These are phyloP conservation scores for Megaceryle maxima DNA, from an alignment of 2,113 vertebrate species.

Conservation along the genomic window DNA sequence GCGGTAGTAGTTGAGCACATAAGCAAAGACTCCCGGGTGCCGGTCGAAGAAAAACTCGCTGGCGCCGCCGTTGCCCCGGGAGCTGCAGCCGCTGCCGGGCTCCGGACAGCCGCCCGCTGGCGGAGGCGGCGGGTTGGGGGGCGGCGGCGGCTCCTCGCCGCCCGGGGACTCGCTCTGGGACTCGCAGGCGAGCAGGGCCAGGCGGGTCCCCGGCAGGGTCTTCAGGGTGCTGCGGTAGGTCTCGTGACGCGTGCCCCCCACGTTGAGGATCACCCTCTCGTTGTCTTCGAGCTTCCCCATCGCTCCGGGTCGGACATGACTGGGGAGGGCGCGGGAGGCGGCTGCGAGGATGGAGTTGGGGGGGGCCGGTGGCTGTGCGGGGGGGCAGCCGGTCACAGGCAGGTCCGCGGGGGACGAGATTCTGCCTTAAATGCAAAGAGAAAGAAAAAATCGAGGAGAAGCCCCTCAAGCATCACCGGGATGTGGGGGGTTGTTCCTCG, in stretches of 20 bases:
- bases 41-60: conserved; percentile 96
- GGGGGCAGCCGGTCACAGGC: background rate
- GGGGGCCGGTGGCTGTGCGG: background rate
- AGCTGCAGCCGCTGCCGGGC: conserved; percentile 74
- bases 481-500: background rate
- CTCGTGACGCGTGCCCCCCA: conserved; percentile 94
- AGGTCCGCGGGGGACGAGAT: background rate
- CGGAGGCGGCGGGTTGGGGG: conserved; percentile 78
- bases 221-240: conserved; percentile 94
- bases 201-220: conserved; percentile 94
- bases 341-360: background rate
- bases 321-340: conserved; percentile 28
- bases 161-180: conserved; percentile 80
- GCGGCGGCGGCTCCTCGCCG: conserved; percentile 78
- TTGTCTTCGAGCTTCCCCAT: conserved; percentile 98
- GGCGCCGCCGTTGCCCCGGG: conserved; percentile 78
- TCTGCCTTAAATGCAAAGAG: conserved; percentile 16
- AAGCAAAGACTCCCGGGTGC: conserved; percentile 92
- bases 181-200: conserved; percentile 91
- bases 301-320: conserved; percentile 93
- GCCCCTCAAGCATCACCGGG: background rate
- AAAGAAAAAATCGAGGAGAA: background rate
- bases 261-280: conserved; percentile 99
- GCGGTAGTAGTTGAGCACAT: conserved; percentile 95
- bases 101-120: conserved; percentile 75